Evolutionary conservation across 2,113 vertebrate species (phyloP), one percentile per base, ranked within the genome.

Genomic region (Pithys albifrons): DNA sequence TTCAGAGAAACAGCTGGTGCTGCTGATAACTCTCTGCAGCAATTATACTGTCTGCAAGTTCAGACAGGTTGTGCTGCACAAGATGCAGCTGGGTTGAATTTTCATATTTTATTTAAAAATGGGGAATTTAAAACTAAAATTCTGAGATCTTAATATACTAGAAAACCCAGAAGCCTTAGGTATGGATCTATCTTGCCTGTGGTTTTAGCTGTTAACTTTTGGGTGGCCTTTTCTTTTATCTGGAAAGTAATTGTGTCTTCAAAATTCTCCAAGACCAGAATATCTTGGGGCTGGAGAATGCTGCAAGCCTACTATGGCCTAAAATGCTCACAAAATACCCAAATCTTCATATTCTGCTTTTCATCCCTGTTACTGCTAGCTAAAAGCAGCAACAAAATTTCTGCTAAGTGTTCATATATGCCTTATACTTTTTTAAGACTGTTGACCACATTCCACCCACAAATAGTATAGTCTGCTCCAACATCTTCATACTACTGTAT

Each of bases 341-440:
- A 45, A 73, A n/a, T 39, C 7, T 66, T 85, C 6, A 39, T n/a
- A 51, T 27, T 39, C 45, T 76, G 5, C 22, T 91, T 24, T 7
- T 93, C 8, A 48, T 22, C 8, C 64, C n/a, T 65, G 2, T 19
- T 78, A 55, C 9, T 51, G 20, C 17, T 72, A 57, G 7, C 27
- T 88, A n/a, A 92, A 79, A 90, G 49, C 5, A 70, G 6, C 25
- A 62, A 25, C 11, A 83, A 62, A 37, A 66, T 73, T 76, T 87
- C 39, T 76, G 31, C 16, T 33, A 55, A 70, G 10, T n/a, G 12
- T 45, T 78, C 0, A 0, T 39, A 6, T 33, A 37, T 22, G 5
- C 18, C 48, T 88, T 83, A 54, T n/a, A 23, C 20, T 81, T 89
- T 88, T 57, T 79, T 18, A 79, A 85, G 31, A 52, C 29, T n/a